phyloP scores from a whole-genome alignment of 2,113 vertebrate species.

The Malurus alboscapulatus region DNA sequence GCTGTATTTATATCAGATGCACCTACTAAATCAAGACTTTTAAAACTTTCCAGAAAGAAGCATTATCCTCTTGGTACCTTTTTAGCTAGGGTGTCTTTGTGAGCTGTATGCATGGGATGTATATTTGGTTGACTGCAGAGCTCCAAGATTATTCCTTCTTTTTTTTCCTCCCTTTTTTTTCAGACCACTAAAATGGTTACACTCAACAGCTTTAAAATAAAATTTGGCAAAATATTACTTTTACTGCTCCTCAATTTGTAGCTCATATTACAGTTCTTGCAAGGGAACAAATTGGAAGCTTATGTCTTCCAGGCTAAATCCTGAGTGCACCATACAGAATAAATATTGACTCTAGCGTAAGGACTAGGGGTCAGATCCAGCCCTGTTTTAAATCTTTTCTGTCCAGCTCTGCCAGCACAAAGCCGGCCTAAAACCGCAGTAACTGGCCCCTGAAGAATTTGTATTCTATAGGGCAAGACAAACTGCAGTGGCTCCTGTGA shows the following conservation, averaged over 20 bases:
- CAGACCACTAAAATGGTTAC: slow-evolving; percentile 12
- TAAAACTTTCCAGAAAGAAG: slow-evolving; percentile 13
- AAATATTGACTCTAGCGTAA: slow-evolving; percentile 58
- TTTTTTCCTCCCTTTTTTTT: not conserved
- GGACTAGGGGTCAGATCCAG: slow-evolving; percentile 38
- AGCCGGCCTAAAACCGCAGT: not conserved
- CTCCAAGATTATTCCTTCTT: not conserved
- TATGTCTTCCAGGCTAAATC: slow-evolving; percentile 57
- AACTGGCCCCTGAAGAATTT: slow-evolving; percentile 38
- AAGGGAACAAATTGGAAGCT: slow-evolving; percentile 52
- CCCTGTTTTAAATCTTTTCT: slow-evolving; percentile 44
- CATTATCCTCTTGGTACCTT: not conserved
- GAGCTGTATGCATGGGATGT: not conserved
- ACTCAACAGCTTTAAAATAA: slow-evolving; percentile 44
- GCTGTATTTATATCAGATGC: slow-evolving; percentile 10
- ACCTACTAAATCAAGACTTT: slow-evolving; percentile 30
- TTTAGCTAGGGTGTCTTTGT: not conserved
- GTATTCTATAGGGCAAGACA: not conserved
- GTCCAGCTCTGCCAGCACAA: slow-evolving; percentile 31
- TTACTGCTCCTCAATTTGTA: slow-evolving; percentile 38
- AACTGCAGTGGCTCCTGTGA: not conserved
- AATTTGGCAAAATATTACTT: slow-evolving; percentile 25
- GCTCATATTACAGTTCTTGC: slow-evolving; percentile 38
- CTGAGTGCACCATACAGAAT: slow-evolving; percentile 41
- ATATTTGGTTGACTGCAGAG: not conserved